These are phyloP conservation scores for Aurelia sp. DNA, from an alignment of 30 jellyfish, hydroid and myxozoan species.

Conservation along the genomic window DNA sequence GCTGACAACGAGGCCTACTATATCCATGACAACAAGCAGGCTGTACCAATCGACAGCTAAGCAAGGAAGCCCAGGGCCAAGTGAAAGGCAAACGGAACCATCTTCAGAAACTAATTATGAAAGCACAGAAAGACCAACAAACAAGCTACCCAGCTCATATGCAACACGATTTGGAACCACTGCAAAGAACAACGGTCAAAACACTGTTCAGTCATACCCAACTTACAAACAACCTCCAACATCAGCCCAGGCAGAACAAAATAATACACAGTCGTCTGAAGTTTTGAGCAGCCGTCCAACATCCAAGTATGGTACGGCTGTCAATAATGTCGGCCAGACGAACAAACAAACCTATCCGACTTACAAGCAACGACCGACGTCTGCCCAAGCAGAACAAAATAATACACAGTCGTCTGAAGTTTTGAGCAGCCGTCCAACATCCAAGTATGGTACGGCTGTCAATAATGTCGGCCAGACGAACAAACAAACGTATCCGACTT, in stretches of 20 bases:
- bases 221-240: neutral
- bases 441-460: neutral
- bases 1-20: neutral
- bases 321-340: neutral
- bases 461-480: neutral
- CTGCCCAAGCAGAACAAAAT: neutral
- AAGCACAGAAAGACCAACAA: neutral
- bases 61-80: conserved; percentile 1
- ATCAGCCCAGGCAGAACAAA: neutral
- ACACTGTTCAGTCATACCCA: neutral
- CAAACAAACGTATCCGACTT: neutral
- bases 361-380: neutral
- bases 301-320: conserved; percentile 2
- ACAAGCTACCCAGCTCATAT: conserved; percentile 9
- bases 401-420: neutral
- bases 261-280: neutral
- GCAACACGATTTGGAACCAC: conserved; percentile 1
- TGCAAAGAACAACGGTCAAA: conserved; percentile 1
- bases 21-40: conserved; percentile 17
- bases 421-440: neutral
- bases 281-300: neutral
- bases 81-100: neutral
- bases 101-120: neutral
- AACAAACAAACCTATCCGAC: neutral
- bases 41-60: conserved; percentile 14